A percentile compares a stretch with the other conserved stretches of the same genome.
Evolutionary conservation across 2,797 vertebrate species (phyloP).

Genomic region (Trichosurus vulpecula): DNA sequence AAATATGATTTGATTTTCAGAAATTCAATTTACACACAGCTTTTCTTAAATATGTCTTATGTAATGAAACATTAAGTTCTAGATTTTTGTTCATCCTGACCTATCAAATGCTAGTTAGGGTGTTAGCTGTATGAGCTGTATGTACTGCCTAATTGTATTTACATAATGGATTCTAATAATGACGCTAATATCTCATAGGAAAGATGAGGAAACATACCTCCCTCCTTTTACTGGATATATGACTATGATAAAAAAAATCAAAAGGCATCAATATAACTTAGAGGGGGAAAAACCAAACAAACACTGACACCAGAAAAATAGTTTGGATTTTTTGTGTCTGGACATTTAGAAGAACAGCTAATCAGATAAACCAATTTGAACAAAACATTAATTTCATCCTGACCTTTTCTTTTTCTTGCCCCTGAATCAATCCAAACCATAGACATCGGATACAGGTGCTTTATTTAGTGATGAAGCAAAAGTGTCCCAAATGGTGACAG

Average conservation of each 20-base stretch:
- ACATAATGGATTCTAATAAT: background rate
- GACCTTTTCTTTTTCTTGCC: conserved; percentile 37
- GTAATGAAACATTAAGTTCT: background rate
- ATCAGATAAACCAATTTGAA: conserved; percentile 20
- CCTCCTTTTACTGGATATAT: background rate
- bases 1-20: background rate
- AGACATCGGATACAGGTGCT: background rate
- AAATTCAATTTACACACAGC: background rate
- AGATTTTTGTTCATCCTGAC: background rate
- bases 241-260: background rate
- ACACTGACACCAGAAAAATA: background rate
- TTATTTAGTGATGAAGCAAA: conserved; percentile 53
- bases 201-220: background rate
- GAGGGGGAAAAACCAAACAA: background rate
- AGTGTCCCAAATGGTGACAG: conserved; percentile 50
- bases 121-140: background rate
- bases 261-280: background rate
- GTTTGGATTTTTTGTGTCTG: background rate
- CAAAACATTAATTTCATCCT: conserved; percentile 9
- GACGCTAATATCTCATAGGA: background rate
- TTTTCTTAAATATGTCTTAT: background rate
- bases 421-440: conserved; percentile 34
- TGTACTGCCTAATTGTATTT: background rate
- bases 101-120: background rate
- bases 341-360: background rate